phyloP scores from a whole-genome alignment of 2,113 vertebrate species.

The Ellobius talpinus region DNA sequence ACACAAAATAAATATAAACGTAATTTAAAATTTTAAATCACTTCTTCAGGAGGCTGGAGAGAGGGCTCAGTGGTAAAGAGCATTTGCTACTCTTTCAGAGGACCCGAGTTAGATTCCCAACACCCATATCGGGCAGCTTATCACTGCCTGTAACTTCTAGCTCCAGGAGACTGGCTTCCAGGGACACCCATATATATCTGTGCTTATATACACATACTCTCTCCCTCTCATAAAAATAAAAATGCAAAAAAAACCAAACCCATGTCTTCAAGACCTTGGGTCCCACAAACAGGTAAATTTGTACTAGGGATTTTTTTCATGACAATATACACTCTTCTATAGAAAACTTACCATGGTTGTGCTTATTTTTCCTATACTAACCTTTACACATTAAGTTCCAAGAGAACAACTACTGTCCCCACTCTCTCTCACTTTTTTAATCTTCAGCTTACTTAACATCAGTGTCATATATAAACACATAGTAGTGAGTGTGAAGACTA shows the following conservation, averaged over 20 bases:
- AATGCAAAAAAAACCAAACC: neutral
- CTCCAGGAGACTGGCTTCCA: neutral
- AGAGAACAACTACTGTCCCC: neutral
- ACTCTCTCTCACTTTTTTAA: neutral
- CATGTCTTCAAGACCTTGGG: neutral
- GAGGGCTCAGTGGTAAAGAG: neutral
- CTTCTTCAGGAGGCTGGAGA: neutral
- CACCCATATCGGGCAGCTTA: neutral
- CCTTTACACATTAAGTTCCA: neutral
- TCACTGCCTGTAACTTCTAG: neutral
- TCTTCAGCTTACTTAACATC: neutral
- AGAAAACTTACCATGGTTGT: neutral
- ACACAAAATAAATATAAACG: neutral
- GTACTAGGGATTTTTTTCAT: neutral
- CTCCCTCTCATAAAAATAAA: neutral
- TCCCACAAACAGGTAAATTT: neutral
- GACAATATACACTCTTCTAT: neutral
- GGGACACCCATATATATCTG: neutral
- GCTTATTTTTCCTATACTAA: neutral
- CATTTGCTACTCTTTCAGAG: neutral
- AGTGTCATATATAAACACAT: neutral
- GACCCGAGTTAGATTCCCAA: neutral
- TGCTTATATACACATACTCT: neutral
- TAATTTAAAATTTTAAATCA: neutral
- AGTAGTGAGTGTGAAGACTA: neutral